These are phyloP conservation scores for Acrocephalus kingi DNA, from an alignment of 2,113 vertebrate species.

Conservation along the genomic window DNA sequence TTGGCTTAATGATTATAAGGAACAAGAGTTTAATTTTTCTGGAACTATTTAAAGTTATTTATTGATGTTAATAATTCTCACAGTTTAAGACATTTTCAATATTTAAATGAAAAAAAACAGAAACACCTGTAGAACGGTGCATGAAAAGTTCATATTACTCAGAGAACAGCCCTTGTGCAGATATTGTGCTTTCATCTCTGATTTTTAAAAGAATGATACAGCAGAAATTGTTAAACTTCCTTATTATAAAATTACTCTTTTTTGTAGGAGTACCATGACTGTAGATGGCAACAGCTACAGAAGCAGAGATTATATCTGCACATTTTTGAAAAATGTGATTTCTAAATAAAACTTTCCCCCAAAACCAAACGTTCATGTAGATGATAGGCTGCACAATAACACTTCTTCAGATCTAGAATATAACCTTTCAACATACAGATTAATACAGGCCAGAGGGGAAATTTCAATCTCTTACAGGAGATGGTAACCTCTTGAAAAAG, in stretches of 20 bases:
- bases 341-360: background rate
- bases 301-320: background rate
- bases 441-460: background rate
- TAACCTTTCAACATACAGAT: background rate
- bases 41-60: background rate
- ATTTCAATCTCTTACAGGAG: background rate
- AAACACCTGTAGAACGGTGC: background rate
- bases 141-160: background rate
- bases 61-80: background rate
- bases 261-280: background rate
- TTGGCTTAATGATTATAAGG: background rate
- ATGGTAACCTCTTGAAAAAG: background rate
- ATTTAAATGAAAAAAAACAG: background rate
- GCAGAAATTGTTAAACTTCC: background rate
- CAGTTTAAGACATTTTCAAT: background rate
- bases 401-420: background rate
- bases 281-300: background rate
- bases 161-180: background rate
- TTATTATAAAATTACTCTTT: background rate
- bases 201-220: background rate
- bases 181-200: background rate
- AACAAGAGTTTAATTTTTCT: background rate
- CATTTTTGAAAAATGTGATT: background rate
- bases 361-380: background rate
- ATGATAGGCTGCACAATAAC: background rate